phyloP scores from a whole-genome alignment of 2,797 vertebrate species.

The Dipus sagitta region DNA sequence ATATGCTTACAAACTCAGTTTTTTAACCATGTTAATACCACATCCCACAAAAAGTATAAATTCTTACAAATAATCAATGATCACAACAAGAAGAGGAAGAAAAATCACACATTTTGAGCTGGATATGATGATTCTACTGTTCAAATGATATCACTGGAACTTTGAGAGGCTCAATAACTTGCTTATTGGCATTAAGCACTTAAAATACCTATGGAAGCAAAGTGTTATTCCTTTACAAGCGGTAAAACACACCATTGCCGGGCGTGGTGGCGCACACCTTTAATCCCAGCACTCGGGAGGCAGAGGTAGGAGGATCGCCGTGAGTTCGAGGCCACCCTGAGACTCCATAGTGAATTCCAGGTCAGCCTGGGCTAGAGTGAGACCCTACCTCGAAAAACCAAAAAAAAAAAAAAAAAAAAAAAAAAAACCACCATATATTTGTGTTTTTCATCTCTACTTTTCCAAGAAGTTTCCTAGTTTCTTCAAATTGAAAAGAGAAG shows the following conservation, averaged over 20 bases:
- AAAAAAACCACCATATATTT: no score
- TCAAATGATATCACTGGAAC: background rate
- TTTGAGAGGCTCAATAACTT: background rate
- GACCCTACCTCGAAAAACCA: no score
- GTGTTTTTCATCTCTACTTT: background rate
- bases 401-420: no score
- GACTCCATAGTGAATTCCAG: no score
- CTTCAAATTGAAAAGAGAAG: background rate
- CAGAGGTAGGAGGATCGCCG: no score
- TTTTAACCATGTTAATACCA: background rate
- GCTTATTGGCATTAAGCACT: background rate
- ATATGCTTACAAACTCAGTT: background rate
- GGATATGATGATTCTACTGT: background rate
- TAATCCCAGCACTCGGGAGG: no score
- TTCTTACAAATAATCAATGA: background rate
- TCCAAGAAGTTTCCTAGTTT: background rate
- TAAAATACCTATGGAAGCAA: conserved; percentile 49
- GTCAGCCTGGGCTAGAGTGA: no score
- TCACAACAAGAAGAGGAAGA: background rate
- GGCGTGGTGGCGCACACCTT: no score
- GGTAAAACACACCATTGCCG: background rate
- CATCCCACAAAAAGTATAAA: background rate
- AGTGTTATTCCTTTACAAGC: conserved; percentile 7
- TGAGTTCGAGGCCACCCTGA: no score
- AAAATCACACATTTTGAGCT: background rate